Evolutionary conservation across 2,797 vertebrate genomes (phyloP).

Genomic region (Lates japonicus): DNA sequence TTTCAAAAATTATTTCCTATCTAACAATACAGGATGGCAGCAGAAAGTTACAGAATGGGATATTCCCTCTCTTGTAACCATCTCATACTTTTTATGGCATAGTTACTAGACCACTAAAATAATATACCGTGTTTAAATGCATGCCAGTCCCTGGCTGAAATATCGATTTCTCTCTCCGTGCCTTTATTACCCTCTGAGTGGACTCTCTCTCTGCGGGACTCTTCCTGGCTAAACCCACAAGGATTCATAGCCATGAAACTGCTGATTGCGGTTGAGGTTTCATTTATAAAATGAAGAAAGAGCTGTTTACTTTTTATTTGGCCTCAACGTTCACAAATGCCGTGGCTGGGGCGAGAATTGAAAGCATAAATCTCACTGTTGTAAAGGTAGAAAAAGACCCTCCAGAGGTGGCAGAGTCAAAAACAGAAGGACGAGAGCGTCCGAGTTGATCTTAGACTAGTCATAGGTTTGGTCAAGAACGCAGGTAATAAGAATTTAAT

Average conservation of each 20-base stretch:
- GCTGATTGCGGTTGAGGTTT: conserved; percentile 74
- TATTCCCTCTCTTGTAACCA: not conserved
- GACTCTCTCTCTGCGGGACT: conserved; percentile 32
- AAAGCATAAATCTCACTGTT: conserved; percentile 73
- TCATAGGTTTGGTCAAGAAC: conserved; percentile 24
- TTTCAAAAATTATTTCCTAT: conserved; percentile 4
- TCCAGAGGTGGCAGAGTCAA: conserved; percentile 24
- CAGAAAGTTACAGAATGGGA: not conserved
- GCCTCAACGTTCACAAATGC: conserved; percentile 59
- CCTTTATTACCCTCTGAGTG: conserved; percentile 67
- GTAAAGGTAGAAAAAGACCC: conserved; percentile 50
- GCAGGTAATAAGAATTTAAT: conserved; percentile 49
- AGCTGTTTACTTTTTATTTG: conserved; percentile 76
- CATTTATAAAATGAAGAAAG: conserved; percentile 70
- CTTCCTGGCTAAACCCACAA: conserved; percentile 45
- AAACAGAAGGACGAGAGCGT: conserved; percentile 8
- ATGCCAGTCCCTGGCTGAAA: conserved; percentile 59
- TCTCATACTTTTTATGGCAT: conserved; percentile 39
- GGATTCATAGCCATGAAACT: conserved; percentile 69
- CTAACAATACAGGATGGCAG: not conserved
- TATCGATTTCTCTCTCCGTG: conserved; percentile 66
- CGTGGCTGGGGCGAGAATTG: conserved; percentile 51
- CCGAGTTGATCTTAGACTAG: conserved; percentile 31
- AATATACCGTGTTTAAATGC: conserved; percentile 56
- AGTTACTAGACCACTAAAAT: conserved; percentile 49